Evolutionary conservation across 2,797 vertebrate genomes (phyloP), one percentile per base, ranked within the genome.

Genomic region (Malurus leucopterus): DNA sequence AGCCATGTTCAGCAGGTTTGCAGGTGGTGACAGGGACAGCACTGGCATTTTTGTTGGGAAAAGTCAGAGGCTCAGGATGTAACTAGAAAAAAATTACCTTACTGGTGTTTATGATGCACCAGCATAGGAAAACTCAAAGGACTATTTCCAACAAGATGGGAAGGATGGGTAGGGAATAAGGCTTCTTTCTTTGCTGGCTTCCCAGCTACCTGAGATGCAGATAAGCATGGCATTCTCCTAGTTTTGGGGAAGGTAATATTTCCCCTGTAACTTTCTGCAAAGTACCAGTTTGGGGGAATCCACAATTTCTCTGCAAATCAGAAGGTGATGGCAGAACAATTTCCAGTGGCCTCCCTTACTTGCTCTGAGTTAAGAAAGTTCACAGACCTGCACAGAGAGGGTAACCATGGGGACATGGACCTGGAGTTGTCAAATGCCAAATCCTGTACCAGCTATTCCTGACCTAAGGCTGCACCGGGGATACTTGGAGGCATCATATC

Each of bases 41-140:
- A 2, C 27, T 40, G 53, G 11, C 1, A 2, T 69, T 63, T 70
- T 81, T 0, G 0, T 5, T 21, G 26, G 71, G 23, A 11, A 59
- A 82, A 74, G 30, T 65, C 55, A 69, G 51, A 61, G 40, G 34
- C 4, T 72, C 15, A 67, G 46, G 44, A 34, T 36, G 26, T 20
- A 63, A 23, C 18, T 43, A 59, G 53, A 70, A 90, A 57, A 53
- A 38, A 53, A 22, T 7, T 11, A 23, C 15, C n/a, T 10, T 38
- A 15, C 18, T 68, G 29, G 9, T 50, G 23, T 34, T 75, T 38
- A 17, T 41, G n/a, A 32, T 17, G 27, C 49, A 20, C 19, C 62
- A 77, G 27, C 1, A 9, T 26, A 64, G n/a, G 29, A 41, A 64
- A 88, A 77, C 0, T 1, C 27, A 63, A 19, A 34, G 6, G 7